phyloP scores from a whole-genome alignment of 2,113 vertebrate species.

The Bungarus multicinctus region DNA sequence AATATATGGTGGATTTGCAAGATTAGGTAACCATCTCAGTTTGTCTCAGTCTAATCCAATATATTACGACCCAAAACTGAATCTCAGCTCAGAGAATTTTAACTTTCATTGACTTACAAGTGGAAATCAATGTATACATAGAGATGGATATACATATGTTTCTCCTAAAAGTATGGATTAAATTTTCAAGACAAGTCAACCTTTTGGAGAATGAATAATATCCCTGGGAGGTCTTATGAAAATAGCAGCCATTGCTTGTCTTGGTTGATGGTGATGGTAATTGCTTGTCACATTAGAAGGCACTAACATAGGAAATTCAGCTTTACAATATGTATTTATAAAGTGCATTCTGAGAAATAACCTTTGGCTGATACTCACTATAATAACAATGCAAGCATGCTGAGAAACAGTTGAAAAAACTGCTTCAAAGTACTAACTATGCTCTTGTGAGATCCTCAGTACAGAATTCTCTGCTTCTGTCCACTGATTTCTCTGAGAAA shows the following conservation, averaged over 20 bases:
- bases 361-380: slow-evolving; percentile 9
- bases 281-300: neutral
- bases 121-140: neutral
- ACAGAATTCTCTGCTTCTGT: neutral
- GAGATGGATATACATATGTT: neutral
- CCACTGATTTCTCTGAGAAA: neutral
- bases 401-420: neutral
- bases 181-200: neutral
- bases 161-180: neutral
- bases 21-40: neutral
- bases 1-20: neutral
- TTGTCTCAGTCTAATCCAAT: neutral
- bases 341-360: neutral
- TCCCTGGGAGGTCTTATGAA: neutral
- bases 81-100: neutral
- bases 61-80: neutral
- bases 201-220: neutral
- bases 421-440: neutral
- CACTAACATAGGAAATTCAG: neutral
- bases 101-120: neutral
- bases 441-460: neutral
- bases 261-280: neutral
- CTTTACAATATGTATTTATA: neutral
- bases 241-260: neutral
- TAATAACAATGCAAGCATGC: neutral